Evolutionary conservation across 2,797 vertebrate genomes (phyloP).

Genomic region (Podarcis lilfordi): DNA sequence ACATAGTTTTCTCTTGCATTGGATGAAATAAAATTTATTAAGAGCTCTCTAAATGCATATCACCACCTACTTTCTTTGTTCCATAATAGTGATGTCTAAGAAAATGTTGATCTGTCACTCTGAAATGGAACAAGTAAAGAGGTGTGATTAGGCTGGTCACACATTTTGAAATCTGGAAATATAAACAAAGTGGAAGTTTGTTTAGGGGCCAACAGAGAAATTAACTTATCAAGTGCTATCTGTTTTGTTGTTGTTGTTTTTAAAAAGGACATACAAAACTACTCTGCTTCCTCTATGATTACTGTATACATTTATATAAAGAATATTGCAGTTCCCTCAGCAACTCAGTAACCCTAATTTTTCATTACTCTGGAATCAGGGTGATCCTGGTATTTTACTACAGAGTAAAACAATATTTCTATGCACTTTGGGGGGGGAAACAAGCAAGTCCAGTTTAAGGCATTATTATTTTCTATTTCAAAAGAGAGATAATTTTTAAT

Average conservation of each 20-base stretch:
- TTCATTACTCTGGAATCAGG: not conserved
- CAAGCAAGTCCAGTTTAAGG: not conserved
- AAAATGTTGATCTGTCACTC: not conserved
- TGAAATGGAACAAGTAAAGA: not conserved
- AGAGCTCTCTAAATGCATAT: not conserved
- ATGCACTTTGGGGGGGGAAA: not conserved
- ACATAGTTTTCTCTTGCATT: slow-evolving; percentile 22
- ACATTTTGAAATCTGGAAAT: not conserved
- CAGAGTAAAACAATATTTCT: not conserved
- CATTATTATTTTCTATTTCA: not conserved
- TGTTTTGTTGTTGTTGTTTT: not conserved
- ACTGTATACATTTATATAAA: not conserved
- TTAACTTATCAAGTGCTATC: not conserved
- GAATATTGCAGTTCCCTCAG: not conserved
- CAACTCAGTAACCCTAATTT: not conserved
- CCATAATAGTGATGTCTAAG: not conserved
- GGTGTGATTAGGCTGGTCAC: not conserved
- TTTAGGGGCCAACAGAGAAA: not conserved
- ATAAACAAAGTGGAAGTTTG: not conserved
- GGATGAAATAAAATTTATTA: slow-evolving; percentile 1
- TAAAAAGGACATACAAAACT: not conserved
- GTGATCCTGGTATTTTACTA: not conserved
- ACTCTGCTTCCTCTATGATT: not conserved
- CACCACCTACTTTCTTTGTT: not conserved
- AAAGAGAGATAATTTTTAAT: not conserved